Conservation (phyloP, 2,113 vertebrate species). For the Muntiacus muntjak region DNA sequence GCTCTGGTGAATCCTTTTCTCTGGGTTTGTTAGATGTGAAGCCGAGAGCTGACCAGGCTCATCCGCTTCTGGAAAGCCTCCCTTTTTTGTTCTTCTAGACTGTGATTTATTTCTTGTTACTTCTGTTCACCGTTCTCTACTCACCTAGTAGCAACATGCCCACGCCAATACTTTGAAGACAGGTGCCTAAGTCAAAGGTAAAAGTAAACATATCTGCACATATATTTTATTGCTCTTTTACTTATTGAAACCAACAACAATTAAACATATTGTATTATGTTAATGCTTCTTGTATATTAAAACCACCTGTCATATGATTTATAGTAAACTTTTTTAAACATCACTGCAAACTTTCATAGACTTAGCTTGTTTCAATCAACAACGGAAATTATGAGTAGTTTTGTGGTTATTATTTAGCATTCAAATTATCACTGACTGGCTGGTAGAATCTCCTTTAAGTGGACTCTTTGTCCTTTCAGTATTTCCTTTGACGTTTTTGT, state of each 20-base stretch:
- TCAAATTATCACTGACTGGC: background rate
- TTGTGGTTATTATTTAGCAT: background rate
- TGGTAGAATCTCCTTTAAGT: background rate
- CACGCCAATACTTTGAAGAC: background rate
- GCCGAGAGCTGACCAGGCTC: background rate
- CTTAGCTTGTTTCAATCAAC: background rate
- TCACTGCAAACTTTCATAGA: background rate
- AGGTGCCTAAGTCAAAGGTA: background rate
- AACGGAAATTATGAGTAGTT: background rate
- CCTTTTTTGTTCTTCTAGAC: background rate
- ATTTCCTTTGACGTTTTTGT: background rate
- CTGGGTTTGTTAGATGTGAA: background rate
- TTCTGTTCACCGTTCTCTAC: background rate
- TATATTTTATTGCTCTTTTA: background rate
- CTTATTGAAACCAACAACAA: background rate
- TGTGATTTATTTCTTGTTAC: background rate
- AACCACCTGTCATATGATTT: background rate
- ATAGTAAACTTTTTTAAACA: background rate
- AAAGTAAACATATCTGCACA: background rate
- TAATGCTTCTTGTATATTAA: background rate
- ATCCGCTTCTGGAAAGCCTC: background rate
- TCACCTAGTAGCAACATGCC: background rate
- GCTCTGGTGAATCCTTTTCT: background rate
- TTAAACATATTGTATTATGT: background rate
- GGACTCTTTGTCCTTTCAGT: background rate